Conservation (phyloP, 2,797 vertebrate genomes). For the Notoglanidium macrostoma region DNA sequence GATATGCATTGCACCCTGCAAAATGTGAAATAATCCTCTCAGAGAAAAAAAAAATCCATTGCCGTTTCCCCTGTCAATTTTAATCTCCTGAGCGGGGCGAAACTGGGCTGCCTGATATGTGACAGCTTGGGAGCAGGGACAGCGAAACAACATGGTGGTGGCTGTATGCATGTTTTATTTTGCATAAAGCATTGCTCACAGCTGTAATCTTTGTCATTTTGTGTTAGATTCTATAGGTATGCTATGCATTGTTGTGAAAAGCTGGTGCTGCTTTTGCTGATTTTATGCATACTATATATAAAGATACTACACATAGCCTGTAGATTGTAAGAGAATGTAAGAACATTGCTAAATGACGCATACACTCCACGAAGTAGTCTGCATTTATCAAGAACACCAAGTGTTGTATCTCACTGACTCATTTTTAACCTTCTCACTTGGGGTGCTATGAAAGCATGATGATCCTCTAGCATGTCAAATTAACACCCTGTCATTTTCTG, state of each 20-base stretch:
- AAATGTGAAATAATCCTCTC: slow-evolving; percentile 70
- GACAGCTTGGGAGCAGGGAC: slow-evolving; percentile 55
- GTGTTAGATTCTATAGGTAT: background rate
- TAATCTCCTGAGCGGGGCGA: slow-evolving; percentile 68
- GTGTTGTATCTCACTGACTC: slow-evolving; percentile 38
- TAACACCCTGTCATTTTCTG: slow-evolving; percentile 30
- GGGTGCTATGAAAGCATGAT: slow-evolving; percentile 22
- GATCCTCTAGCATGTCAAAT: slow-evolving; percentile 20
- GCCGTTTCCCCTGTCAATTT: slow-evolving; percentile 52
- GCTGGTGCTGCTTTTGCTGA: no score
- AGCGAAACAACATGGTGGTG: slow-evolving; percentile 28
- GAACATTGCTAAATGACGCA: background rate
- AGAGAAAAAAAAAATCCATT: slow-evolving; percentile 35
- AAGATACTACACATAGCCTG: background rate
- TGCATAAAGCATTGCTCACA: background rate
- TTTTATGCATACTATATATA: background rate
- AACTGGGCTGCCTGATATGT: slow-evolving; percentile 69
- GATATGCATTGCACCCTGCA: slow-evolving; percentile 32
- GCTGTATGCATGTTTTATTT: slow-evolving; percentile 38
- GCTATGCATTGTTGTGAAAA: background rate
- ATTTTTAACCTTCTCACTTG: slow-evolving; percentile 40
- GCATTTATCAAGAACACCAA: slow-evolving; percentile 9
- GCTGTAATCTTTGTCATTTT: background rate
- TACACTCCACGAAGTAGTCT: background rate
- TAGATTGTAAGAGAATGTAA: background rate